Base-by-base conservation (phyloP, 1,140 invertebrate genomes). In the Drosophila teissieri region DNA sequence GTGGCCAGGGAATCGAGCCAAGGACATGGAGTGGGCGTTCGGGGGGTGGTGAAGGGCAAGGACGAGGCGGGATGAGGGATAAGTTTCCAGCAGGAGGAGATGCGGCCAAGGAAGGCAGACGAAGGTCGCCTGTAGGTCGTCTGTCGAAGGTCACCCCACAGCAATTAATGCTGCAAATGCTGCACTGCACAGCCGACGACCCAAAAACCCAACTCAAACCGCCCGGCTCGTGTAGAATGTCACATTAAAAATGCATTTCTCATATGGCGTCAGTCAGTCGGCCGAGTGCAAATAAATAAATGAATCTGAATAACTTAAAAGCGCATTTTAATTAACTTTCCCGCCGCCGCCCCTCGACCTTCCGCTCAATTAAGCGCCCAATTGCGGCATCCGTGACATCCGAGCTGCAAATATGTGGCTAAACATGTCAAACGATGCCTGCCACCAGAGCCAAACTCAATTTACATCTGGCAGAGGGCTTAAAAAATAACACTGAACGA, bases 251-350 rank as follows among this genome's bases (percentile, higher is more conserved):
- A 86, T 86, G 64, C 78, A 86, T 88, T 67, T 64, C 69, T 76
- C 81, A 80, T 76, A 68, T 80, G 80, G 57, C 68, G 44, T 51
- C 83, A 64, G 51, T 51, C 55, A 65, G 44, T 51, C 83, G 61
- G 51, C 45, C 55, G 70, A 37, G 46, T 44, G 44, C 69, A 78
- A 72, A 82, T 75, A 82, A 67, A 78, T 76, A 82, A 31, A 31
- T 31, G 31, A 31, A 31, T 79, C 74, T 86, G 83, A 83, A 86
- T 83, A 88, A 77, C 56, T 88, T 54, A 83, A 68, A 73, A 79
- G 79, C 61, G 75, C 75, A 88, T 88, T 88, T 86, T 88, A 88
- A 88, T 88, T 88, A 88, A 89, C 84, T 86, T 75, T 54, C 27
- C 19, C 19, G 19, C 19, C 19, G 31, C 42, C 7, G 2, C 12